These are phyloP conservation scores for Pollimyrus isidori DNA, from an alignment of 2,113 vertebrate genomes.

Conservation along the genomic window DNA sequence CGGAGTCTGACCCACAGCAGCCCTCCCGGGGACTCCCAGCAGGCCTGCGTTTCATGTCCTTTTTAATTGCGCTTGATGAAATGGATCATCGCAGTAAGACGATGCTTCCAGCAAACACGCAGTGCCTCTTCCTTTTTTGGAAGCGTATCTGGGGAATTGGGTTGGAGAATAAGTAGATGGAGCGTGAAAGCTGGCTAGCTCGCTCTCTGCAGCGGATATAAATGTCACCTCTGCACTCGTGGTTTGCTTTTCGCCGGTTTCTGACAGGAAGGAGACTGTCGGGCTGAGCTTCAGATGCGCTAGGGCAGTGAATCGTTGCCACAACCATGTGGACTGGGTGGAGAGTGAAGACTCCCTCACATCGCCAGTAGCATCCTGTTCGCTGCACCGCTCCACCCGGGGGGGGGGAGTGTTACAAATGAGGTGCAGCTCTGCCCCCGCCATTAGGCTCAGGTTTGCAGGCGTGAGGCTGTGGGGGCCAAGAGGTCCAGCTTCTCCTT, in stretches of 20 bases:
- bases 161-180: not conserved
- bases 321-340: conserved; percentile 33
- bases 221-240: not conserved
- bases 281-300: conserved; percentile 46
- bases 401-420: not conserved
- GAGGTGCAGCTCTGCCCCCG: not conserved
- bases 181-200: not conserved
- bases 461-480: not conserved
- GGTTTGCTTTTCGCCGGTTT: not conserved
- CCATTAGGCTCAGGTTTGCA: not conserved
- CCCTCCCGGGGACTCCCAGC: not conserved
- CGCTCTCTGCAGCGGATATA: not conserved
- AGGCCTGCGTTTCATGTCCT: not conserved
- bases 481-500: not conserved
- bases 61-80: conserved; percentile 2
- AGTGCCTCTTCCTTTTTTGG: not conserved
- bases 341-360: conserved; percentile 21
- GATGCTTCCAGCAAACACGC: not conserved
- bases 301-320: conserved; percentile 33
- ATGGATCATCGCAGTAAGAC: not conserved
- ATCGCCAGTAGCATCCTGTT: conserved; percentile 22
- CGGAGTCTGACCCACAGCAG: conserved; percentile 52
- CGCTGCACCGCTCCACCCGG: not conserved
- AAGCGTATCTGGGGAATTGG: not conserved
- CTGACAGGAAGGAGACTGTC: conserved; percentile 7